Conservation (phyloP, 1,140 invertebrate species). For the Tachypleus tridentatus region DNA sequence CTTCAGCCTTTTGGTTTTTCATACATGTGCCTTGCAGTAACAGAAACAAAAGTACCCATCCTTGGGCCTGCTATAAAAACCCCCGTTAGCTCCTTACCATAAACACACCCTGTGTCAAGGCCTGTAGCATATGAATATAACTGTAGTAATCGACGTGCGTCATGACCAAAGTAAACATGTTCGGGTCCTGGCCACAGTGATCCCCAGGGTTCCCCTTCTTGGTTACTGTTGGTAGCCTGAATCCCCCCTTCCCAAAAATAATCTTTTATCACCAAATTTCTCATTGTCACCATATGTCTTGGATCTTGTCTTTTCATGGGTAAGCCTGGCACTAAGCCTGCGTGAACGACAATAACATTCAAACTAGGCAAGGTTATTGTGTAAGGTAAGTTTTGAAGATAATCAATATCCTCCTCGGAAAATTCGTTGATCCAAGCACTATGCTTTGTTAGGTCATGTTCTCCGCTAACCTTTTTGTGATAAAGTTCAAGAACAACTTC, state of each 20-base stretch:
- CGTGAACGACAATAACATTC: conserved; percentile 33
- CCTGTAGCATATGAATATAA: conserved; percentile 30
- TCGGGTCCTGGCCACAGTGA: conserved; percentile 32
- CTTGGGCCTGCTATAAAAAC: conserved; percentile 20
- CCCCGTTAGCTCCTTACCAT: conserved; percentile 29
- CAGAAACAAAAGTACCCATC: conserved; percentile 14
- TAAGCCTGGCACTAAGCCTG: conserved; percentile 32
- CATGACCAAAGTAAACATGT: conserved; percentile 38
- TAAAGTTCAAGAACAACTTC: conserved; percentile 23
- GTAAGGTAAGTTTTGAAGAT: conserved; percentile 31
- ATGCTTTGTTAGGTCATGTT: conserved; percentile 23
- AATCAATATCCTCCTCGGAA: conserved; percentile 27
- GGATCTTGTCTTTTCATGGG: conserved; percentile 26
- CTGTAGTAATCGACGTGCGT: conserved; percentile 31
- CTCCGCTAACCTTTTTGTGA: conserved; percentile 13
- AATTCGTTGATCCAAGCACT: conserved; percentile 30
- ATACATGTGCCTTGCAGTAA: conserved; percentile 10
- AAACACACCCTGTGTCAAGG: conserved; percentile 35
- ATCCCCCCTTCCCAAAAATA: conserved; percentile 15
- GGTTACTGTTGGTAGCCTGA: conserved; percentile 17
- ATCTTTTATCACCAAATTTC: conserved; percentile 28
- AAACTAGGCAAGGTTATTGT: conserved; percentile 31
- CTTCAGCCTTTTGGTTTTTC: neutral
- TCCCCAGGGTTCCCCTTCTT: conserved; percentile 31
- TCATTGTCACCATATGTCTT: conserved; percentile 30